phyloP scores from a whole-genome alignment of 2,888 invertebrate species.

The Cabera pusaria region DNA sequence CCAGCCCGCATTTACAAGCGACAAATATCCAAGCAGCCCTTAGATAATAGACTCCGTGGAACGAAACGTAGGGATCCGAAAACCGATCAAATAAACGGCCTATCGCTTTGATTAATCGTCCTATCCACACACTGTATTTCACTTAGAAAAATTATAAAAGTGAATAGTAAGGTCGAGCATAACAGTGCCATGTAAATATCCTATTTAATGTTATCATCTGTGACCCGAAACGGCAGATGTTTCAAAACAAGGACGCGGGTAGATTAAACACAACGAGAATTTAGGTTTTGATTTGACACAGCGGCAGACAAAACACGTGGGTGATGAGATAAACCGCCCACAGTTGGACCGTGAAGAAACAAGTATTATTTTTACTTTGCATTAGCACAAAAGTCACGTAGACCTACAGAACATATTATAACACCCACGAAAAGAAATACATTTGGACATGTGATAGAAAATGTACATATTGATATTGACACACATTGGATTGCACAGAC shows the following conservation, averaged over 20 bases:
- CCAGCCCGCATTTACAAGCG: slow-evolving; percentile 44
- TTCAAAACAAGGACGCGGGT: slow-evolving; percentile 27
- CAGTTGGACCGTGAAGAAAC: slow-evolving; percentile 38
- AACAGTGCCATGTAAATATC: slow-evolving; percentile 11
- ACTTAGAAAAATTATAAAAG: slow-evolving; percentile 14
- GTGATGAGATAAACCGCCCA: slow-evolving; percentile 43
- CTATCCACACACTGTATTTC: slow-evolving; percentile 5
- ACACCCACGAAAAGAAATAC: slow-evolving; percentile 19
- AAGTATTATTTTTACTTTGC: slow-evolving; percentile 35
- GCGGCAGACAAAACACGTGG: slow-evolving; percentile 41
- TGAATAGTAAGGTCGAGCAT: slow-evolving; percentile 9
- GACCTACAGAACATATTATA: slow-evolving; percentile 25
- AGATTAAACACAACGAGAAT: slow-evolving; percentile 36
- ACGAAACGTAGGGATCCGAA: slow-evolving; percentile 13
- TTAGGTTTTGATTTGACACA: slow-evolving; percentile 35
- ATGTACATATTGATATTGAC: slow-evolving; percentile 23
- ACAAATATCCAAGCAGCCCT: slow-evolving; percentile 45
- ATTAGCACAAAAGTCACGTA: slow-evolving; percentile 28
- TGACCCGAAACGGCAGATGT: slow-evolving; percentile 18
- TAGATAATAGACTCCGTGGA: slow-evolving; percentile 25
- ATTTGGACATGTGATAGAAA: slow-evolving; percentile 20
- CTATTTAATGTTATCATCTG: slow-evolving; percentile 11
- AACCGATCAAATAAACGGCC: slow-evolving; percentile 20
- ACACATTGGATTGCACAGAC: slow-evolving; percentile 12
- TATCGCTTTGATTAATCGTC: slow-evolving; percentile 24